phyloP scores from a whole-genome alignment of 2,888 invertebrate genomes.

The Diogma glabrata region DNA sequence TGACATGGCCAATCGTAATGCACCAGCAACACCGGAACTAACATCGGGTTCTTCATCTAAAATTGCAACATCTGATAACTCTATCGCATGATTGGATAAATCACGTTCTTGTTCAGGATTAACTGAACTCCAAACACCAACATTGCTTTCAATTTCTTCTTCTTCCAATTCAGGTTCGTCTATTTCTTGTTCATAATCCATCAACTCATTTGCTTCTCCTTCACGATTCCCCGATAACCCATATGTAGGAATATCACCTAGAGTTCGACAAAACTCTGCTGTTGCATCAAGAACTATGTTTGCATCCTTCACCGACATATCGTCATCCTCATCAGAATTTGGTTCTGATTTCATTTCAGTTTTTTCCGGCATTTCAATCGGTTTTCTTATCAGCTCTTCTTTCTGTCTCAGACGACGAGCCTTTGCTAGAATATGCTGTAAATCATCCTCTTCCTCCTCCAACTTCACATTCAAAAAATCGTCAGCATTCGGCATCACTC shows the following conservation, averaged over 20 bases:
- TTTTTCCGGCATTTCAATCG: constrained; percentile 38
- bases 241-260: constrained; percentile 92
- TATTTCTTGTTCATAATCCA: constrained; percentile 36
- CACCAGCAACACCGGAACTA: constrained; percentile 84
- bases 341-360: constrained; percentile 48
- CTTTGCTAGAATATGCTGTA: constrained; percentile 61
- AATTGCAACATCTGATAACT: constrained; percentile 34
- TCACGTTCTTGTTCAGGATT: constrained; percentile 46
- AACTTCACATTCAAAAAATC: constrained; percentile 40
- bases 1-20: constrained; percentile 78
- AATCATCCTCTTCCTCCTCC: constrained; percentile 58
- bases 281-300: constrained; percentile 83
- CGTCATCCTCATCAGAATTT: constrained; percentile 38
- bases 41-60: constrained; percentile 89
- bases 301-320: constrained; percentile 26
- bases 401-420: constrained; percentile 54
- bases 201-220: constrained; percentile 55
- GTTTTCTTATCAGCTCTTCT: constrained; percentile 31
- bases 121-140: constrained; percentile 77
- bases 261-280: constrained; percentile 91
- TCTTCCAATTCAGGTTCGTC: constrained; percentile 35
- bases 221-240: constrained; percentile 84
- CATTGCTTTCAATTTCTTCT: constrained; percentile 34
- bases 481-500: constrained; percentile 40
- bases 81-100: constrained; percentile 33